These are phyloP conservation scores for Nebria ingens DNA, from an alignment of 1,140 invertebrate genomes.

Conservation along the genomic window DNA sequence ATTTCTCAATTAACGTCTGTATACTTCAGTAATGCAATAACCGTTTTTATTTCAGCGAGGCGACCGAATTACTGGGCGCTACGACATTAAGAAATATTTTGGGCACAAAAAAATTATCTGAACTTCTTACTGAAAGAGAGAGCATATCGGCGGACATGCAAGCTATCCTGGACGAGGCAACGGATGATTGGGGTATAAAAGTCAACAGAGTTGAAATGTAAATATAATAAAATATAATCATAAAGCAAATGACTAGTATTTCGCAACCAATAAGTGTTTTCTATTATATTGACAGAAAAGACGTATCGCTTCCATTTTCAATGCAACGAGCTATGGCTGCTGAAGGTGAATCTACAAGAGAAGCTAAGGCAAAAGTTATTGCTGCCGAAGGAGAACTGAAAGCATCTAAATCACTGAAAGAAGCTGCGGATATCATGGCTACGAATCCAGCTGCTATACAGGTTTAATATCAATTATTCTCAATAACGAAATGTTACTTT, in stretches of 20 bases:
- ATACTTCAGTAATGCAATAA: neutral
- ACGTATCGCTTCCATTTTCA: slow-evolving; percentile 72
- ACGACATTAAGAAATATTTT: slow-evolving; percentile 84
- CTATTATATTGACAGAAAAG: slow-evolving; percentile 54
- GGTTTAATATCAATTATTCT: slow-evolving; percentile 35
- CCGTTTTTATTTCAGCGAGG: slow-evolving; percentile 47
- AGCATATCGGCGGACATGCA: slow-evolving; percentile 85
- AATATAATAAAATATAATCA: neutral
- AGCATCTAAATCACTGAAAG: slow-evolving; percentile 74
- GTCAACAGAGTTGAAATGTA: slow-evolving; percentile 93
- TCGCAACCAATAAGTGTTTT: neutral
- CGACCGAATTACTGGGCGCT: slow-evolving; percentile 73
- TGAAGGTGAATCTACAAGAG: slow-evolving; percentile 72
- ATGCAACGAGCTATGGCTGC: slow-evolving; percentile 80
- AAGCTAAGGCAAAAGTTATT: slow-evolving; percentile 67
- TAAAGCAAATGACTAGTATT: neutral
- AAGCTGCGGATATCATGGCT: slow-evolving; percentile 84
- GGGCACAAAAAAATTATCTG: slow-evolving; percentile 82
- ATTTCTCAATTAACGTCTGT: neutral
- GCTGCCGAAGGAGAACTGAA: slow-evolving; percentile 77
- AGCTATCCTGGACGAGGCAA: slow-evolving; percentile 72
- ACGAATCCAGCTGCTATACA: slow-evolving; percentile 78
- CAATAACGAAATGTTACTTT: neutral
- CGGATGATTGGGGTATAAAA: slow-evolving; percentile 93
- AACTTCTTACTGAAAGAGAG: slow-evolving; percentile 85